These are phyloP conservation scores for Notolabrus celidotus DNA, from an alignment of 2,797 vertebrate genomes.

Conservation along the genomic window DNA sequence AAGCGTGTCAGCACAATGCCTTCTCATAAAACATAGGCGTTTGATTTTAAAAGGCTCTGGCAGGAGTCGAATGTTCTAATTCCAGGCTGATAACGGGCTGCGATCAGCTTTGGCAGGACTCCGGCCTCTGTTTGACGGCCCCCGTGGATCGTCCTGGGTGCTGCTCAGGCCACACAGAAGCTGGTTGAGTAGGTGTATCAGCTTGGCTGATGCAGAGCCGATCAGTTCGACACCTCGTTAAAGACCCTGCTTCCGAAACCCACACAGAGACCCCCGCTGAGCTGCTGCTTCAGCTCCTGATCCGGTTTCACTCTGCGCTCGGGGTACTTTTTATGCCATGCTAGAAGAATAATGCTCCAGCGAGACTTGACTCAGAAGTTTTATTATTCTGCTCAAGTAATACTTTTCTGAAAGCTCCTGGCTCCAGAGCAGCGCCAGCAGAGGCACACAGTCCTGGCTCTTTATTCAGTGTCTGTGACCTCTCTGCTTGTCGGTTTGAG, in stretches of 20 bases:
- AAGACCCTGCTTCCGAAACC: constrained; percentile 52
- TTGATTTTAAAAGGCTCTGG: constrained; percentile 61
- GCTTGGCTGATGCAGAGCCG: constrained; percentile 29
- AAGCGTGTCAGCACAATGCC: constrained; percentile 25
- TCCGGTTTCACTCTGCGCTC: constrained; percentile 55
- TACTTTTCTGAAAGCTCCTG: constrained; percentile 4
- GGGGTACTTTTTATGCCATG: constrained; percentile 51
- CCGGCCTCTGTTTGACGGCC: constrained; percentile 39
- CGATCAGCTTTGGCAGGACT: constrained; percentile 30
- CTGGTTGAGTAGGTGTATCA: constrained; percentile 28
- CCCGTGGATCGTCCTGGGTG: constrained; percentile 53
- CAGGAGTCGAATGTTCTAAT: constrained; percentile 48
- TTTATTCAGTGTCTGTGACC: constrained; percentile 42
- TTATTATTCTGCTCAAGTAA: constrained; percentile 58
- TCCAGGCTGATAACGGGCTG: constrained; percentile 53
- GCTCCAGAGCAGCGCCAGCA: constrained; percentile 32
- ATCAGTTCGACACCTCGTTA: constrained; percentile 70
- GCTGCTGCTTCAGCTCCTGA: constrained; percentile 58
- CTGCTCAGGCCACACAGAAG: constrained; percentile 47
- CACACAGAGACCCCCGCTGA: constrained; percentile 37
- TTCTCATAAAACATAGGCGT: constrained; percentile 38
- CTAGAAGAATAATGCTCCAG: constrained; percentile 36
- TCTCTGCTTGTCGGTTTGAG: constrained; percentile 30
- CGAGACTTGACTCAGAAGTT: constrained; percentile 48
- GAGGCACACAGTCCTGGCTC: constrained; percentile 40